Percentiles rank a stretch among this genome's conserved stretches.
These are phyloP conservation scores for Oncorhynchus mykiss DNA, from an alignment of 2,113 vertebrate genomes.

Conservation along the genomic window DNA sequence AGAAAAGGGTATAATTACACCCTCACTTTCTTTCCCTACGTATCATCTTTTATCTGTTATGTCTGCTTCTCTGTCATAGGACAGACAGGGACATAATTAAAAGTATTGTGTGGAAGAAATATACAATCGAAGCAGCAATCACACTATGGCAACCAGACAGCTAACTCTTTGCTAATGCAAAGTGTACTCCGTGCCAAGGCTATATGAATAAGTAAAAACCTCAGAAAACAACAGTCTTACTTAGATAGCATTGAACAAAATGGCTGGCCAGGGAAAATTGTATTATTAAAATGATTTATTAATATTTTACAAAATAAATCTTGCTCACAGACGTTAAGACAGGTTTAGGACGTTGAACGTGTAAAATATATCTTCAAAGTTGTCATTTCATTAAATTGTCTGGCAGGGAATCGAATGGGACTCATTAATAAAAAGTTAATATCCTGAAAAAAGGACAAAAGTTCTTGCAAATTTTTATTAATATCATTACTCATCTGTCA, in stretches of 20 bases:
- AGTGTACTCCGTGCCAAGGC: conserved; percentile 43
- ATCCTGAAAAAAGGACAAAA: conserved; percentile 26
- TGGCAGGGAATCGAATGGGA: background rate
- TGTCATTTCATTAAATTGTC: conserved; percentile 14
- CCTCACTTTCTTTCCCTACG: conserved; percentile 50
- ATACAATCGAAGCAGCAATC: conserved; percentile 51
- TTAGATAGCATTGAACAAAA: background rate
- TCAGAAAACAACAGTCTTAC: conserved; percentile 43
- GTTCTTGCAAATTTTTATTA: conserved; percentile 20
- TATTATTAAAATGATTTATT: conserved; percentile 57
- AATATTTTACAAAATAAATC: conserved; percentile 54
- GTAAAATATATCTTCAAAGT: conserved; percentile 44
- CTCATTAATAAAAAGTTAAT: conserved; percentile 40
- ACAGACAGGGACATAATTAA: conserved; percentile 68
- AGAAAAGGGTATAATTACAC: conserved; percentile 71
- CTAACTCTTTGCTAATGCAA: conserved; percentile 49
- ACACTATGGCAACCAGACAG: conserved; percentile 52
- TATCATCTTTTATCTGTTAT: conserved; percentile 61
- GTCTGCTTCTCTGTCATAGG: conserved; percentile 59
- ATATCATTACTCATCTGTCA: conserved; percentile 43
- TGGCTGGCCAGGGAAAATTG: conserved; percentile 13
- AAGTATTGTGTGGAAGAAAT: conserved; percentile 57
- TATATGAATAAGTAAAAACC: conserved; percentile 60
- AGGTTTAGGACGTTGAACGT: conserved; percentile 20
- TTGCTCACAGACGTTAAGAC: conserved; percentile 20